Conservation (phyloP, 2,888 invertebrate genomes). For the Macaria liturata region DNA sequence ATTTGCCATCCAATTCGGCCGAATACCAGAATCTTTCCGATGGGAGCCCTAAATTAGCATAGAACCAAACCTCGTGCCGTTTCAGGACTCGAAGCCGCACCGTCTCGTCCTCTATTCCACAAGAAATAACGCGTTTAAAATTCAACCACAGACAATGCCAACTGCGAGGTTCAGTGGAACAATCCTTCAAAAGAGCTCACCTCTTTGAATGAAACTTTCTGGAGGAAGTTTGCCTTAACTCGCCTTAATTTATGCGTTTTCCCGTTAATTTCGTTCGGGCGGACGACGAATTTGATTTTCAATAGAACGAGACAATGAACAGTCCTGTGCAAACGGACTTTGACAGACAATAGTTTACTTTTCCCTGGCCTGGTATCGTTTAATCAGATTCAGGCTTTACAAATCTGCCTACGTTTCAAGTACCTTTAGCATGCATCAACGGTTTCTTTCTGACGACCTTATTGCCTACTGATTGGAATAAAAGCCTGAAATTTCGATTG, state of each 20-base stretch:
- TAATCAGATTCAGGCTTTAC: constrained; percentile 31
- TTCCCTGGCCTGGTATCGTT: constrained; percentile 37
- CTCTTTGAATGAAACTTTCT: constrained; percentile 64
- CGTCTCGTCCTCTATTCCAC: constrained; percentile 33
- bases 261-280: constrained; percentile 66
- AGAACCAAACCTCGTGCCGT: constrained; percentile 50
- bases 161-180: constrained; percentile 52
- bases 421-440: no score
- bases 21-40: constrained; percentile 70
- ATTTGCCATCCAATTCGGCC: constrained; percentile 71
- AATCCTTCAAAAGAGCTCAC: constrained; percentile 65
- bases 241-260: constrained; percentile 74
- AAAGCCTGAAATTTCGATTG: no score
- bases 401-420: constrained; percentile 6
- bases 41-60: constrained; percentile 73
- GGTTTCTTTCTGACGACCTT: no score
- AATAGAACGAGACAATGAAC: constrained; percentile 64
- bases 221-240: constrained; percentile 65
- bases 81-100: constrained; percentile 17
- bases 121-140: constrained; percentile 36
- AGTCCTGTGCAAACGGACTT: constrained; percentile 45
- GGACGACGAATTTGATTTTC: constrained; percentile 67
- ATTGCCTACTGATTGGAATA: no score
- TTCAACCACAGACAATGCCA: constrained; percentile 26
- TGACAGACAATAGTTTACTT: constrained; percentile 51